Conservation (phyloP, 2,888 invertebrate genomes). For the Polymixis lichenea region DNA sequence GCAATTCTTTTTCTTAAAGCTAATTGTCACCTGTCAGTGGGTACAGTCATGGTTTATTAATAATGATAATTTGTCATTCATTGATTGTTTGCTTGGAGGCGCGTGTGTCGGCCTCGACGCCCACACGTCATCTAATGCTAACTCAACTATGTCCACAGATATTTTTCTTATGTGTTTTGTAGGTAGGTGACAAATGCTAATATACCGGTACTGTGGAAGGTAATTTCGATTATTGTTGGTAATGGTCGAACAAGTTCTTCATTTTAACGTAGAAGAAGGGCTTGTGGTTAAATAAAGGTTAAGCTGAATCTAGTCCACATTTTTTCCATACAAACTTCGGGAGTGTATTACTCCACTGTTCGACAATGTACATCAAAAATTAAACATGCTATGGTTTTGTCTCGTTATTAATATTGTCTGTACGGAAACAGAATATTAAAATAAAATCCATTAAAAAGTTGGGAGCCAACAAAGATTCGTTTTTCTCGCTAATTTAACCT, state of each 20-base stretch:
- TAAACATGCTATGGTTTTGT: too few species aligned
- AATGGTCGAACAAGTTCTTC: neutral
- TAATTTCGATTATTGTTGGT: constrained; percentile 10
- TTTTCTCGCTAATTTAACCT: too few species aligned
- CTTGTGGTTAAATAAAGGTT: too few species aligned
- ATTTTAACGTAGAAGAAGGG: neutral
- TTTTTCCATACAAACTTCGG: too few species aligned
- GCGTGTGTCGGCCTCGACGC: constrained; percentile 79
- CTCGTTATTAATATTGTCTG: too few species aligned
- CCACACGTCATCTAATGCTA: constrained; percentile 76
- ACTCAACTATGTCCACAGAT: constrained; percentile 55
- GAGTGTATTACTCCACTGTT: too few species aligned
- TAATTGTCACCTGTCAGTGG: constrained; percentile 38
- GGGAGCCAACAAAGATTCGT: too few species aligned
- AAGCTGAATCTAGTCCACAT: too few species aligned
- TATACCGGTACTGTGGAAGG: constrained; percentile 40
- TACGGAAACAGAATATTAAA: too few species aligned
- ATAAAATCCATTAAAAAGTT: too few species aligned
- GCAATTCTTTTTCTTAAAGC: constrained; percentile 14
- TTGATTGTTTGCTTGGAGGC: constrained; percentile 82
- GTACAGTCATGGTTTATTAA: constrained; percentile 56
- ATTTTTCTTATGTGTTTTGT: constrained; percentile 45
- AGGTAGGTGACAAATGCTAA: constrained; percentile 68
- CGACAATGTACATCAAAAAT: too few species aligned
- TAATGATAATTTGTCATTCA: constrained; percentile 81